phyloP scores from a whole-genome alignment of 2,888 invertebrate genomes.

The Zhuqinia jingwanae region DNA sequence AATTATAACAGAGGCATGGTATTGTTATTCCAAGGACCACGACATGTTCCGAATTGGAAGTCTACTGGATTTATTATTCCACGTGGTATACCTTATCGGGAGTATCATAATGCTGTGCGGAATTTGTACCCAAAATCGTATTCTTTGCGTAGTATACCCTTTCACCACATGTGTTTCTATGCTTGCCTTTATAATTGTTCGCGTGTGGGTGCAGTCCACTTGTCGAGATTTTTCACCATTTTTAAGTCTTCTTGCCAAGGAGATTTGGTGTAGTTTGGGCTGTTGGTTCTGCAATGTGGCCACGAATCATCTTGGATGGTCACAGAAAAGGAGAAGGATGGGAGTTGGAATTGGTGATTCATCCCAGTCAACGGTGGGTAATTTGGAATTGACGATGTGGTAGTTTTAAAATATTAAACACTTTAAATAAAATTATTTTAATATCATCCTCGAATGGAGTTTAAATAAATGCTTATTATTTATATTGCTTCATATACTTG shows the following conservation, averaged over 20 bases:
- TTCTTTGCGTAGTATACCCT: not conserved
- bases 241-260: not conserved
- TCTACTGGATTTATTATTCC: not conserved
- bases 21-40: not conserved
- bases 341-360: not conserved
- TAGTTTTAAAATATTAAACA: too few species aligned
- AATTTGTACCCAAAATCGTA: not conserved
- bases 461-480: too few species aligned
- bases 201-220: not conserved
- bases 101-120: constrained; percentile 12
- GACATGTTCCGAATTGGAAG: not conserved
- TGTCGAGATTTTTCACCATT: not conserved
- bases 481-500: too few species aligned
- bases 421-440: too few species aligned
- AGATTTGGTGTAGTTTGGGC: not conserved
- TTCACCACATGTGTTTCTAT: not conserved
- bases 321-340: not conserved
- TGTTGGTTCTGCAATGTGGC: not conserved
- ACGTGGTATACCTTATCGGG: constrained; percentile 1
- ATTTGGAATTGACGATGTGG: not conserved
- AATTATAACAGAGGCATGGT: not conserved
- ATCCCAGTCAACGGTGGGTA: not conserved
- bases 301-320: not conserved
- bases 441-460: too few species aligned
- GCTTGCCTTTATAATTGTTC: not conserved